phyloP scores from a whole-genome alignment of 2,888 invertebrate genomes.

The Drosophila quinaria region DNA sequence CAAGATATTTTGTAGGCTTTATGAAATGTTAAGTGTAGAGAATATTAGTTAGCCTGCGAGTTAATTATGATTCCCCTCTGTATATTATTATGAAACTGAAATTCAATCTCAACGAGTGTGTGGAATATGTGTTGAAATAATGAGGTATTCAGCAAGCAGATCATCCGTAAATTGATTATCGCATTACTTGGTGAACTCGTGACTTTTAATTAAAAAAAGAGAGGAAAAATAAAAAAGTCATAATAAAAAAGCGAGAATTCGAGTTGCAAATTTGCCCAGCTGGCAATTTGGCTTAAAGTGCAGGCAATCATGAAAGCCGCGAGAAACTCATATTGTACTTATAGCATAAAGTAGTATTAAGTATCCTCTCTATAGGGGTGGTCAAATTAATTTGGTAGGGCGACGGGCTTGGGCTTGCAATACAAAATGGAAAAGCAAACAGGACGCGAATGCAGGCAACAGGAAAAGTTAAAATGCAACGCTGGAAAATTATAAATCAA shows the following conservation, averaged over 20 bases:
- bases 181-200: conserved; percentile 75
- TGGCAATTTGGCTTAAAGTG: conserved; percentile 67
- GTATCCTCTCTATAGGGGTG: conserved; percentile 12
- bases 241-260: conserved; percentile 21
- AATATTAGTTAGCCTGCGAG: too few species aligned
- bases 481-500: conserved; percentile 77
- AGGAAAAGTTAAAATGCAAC: conserved; percentile 76
- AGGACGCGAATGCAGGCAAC: conserved; percentile 59
- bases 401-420: background rate
- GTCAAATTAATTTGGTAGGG: conserved; percentile 44
- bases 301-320: conserved; percentile 37
- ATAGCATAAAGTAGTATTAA: conserved; percentile 22
- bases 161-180: conserved; percentile 69
- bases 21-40: too few species aligned
- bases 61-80: too few species aligned
- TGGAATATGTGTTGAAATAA: conserved; percentile 35
- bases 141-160: conserved; percentile 42
- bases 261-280: conserved; percentile 43
- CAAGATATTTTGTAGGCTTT: too few species aligned
- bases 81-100: conserved; percentile 1
- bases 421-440: conserved; percentile 46
- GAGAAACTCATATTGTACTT: conserved; percentile 29
- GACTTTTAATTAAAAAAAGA: conserved; percentile 73
- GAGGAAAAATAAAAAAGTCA: background rate
- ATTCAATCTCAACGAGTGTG: conserved; percentile 9